Evolutionary conservation across 2,113 vertebrate genomes (phyloP).

Genomic region (Gobius niger): DNA sequence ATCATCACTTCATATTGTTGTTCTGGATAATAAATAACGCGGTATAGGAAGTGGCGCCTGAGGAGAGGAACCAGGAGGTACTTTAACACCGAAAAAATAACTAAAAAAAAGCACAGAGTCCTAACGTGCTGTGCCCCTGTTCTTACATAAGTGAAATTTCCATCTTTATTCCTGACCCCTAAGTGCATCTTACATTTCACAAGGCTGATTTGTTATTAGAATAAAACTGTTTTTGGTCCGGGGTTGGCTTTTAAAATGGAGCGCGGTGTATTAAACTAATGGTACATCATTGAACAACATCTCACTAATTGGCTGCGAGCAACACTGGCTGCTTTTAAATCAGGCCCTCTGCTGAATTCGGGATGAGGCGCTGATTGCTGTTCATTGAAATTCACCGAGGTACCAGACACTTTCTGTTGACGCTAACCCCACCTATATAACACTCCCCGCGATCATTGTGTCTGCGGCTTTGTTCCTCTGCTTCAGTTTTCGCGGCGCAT

Average conservation of each 20-base stretch:
- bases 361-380: not conserved
- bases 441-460: not conserved
- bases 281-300: conserved; percentile 12
- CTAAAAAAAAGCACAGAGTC: no score
- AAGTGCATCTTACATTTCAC: not conserved
- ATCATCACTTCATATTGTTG: no score
- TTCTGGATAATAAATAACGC: no score
- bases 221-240: not conserved
- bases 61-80: no score
- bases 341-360: not conserved
- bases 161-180: not conserved
- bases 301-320: not conserved
- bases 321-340: conserved; percentile 8
- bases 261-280: not conserved
- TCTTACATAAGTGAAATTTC: not conserved
- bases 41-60: no score
- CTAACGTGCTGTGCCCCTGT: not conserved
- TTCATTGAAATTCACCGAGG: conserved; percentile 5
- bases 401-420: not conserved
- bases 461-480: not conserved
- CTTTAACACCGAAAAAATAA: no score
- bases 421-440: not conserved
- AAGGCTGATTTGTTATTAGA: not conserved
- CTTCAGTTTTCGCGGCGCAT: conserved; percentile 15
- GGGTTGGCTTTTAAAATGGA: not conserved